Evolutionary conservation across 1,140 invertebrate species (phyloP), one percentile per base, ranked within the genome.

Genomic region (Drosophila repletoides): DNA sequence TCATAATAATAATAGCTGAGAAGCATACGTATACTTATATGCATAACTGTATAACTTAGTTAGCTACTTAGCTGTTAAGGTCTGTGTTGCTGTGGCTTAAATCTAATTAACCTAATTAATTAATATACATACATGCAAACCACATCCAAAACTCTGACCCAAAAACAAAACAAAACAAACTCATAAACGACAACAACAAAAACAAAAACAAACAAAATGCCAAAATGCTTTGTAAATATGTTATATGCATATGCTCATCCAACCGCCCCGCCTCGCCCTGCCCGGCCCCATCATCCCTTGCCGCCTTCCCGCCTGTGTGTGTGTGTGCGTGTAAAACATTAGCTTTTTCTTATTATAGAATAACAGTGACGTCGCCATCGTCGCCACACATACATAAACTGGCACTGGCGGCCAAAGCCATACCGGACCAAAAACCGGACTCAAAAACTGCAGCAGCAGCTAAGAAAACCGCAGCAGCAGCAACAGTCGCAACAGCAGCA

Each of bases 301-400:
- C 59, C 66, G 65, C 64, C 58, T 31, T 61, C 65, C 65, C 38
- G 60, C 28, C 66, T 71, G 53, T 71, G 59, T 80, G 61, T 72
- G 68, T 81, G 64, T 81, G 73, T 74, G 81, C 72, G 75, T 81
- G 72, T 87, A 86, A 87, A 87, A 63, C 73, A 88, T 74, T 79
- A 88, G 86, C 73, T 83, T 90, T 88, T 89, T 90, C 79, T 86
- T 89, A 73, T 90, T 90, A 60, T 90, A 90, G 88, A 77, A 76
- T 90, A 63, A 90, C 88, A 61, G 68, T 90, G 72, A 90, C 88
- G 56, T 90, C 88, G 72, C 88, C 88, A 60, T 90, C 88, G 66
- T 89, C 88, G 66, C 76, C 88, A 69, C 76, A 89, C 70, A 88
- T 89, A 58, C 88, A 89, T 63, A 89, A 89, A 65, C 51, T 89